phyloP scores from a whole-genome alignment of 2,113 vertebrate genomes.

The Plestiodon gilberti region DNA sequence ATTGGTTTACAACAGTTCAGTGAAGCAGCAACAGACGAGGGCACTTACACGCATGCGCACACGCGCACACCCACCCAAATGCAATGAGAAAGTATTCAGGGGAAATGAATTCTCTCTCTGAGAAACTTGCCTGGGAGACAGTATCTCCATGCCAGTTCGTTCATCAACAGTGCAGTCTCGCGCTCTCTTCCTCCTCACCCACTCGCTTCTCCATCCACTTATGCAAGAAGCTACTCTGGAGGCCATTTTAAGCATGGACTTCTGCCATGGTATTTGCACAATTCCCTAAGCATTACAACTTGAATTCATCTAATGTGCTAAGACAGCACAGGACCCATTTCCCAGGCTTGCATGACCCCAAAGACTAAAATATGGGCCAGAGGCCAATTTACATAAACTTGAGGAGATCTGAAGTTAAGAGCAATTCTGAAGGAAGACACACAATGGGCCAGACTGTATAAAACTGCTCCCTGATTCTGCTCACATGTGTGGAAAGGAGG shows the following conservation, averaged over 20 bases:
- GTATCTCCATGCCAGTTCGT: background rate
- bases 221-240: background rate
- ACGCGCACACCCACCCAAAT: background rate
- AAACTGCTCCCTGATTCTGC: too few species aligned
- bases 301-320: background rate
- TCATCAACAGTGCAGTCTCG: background rate
- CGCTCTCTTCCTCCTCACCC: background rate
- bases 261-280: background rate
- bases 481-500: too few species aligned
- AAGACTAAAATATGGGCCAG: background rate
- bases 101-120: background rate
- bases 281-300: background rate
- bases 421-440: background rate
- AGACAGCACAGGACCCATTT: background rate
- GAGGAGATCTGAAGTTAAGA: background rate
- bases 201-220: background rate
- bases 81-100: background rate
- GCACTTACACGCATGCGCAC: background rate
- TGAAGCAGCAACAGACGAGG: background rate
- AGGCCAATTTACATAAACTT: background rate
- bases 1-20: constrained; percentile 3
- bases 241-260: background rate
- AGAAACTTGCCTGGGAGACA: background rate
- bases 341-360: background rate
- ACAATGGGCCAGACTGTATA: too few species aligned